Evolutionary conservation across 2,113 vertebrate species (phyloP), one percentile per base, ranked within the genome.

Genomic region (Ophthalmolycus amberensis): DNA sequence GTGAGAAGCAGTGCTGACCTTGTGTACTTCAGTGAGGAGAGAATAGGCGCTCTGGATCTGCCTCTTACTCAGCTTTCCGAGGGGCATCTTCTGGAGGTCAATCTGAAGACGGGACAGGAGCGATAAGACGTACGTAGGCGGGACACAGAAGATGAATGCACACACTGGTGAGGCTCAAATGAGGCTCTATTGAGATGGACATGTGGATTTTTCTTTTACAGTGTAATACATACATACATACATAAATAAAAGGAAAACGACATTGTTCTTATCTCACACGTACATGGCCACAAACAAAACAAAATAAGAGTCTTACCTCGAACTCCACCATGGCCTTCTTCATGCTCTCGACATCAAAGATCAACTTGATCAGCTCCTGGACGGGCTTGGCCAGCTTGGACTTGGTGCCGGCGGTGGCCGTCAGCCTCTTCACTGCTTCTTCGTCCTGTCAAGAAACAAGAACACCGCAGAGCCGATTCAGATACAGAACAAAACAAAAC

Each of bases 301-400:
- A 4, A 22, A 71, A 50, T 46, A 56, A 16, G 14, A 56, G 12
- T 38, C 65, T 71, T 2, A 99, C 98, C 97, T 99, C 98, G 85
- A 98, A 99, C 88, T 99, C 98, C 92, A 99, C 98, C 98, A 99
- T 97, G 58, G 98, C 98, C 86, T 99, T 99, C 93, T 99, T 99
- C 98, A 99, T 99, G 93, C 97, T 99, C 77, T 99, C 98, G 78
- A 99, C 97, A 59, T 99, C 98, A 84, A 99, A 99, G 86, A 99
- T 98, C 94, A 96, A 95, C 80, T 97, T 96, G 80, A 99, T 99
- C 32, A 99, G 96, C 15, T 98, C 97, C 80, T 99, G 98, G 27
- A 99, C 94, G 0, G 97, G 95, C 81, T 96, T 97, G 27, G 95
- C 90, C 7, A 99, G 96, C 85, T 95, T 95, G 32, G 98, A 99